Evolutionary conservation across 2,113 vertebrate species (phyloP), one percentile per base, ranked within the genome.

Genomic region (Xenotilapia flavipinnis): DNA sequence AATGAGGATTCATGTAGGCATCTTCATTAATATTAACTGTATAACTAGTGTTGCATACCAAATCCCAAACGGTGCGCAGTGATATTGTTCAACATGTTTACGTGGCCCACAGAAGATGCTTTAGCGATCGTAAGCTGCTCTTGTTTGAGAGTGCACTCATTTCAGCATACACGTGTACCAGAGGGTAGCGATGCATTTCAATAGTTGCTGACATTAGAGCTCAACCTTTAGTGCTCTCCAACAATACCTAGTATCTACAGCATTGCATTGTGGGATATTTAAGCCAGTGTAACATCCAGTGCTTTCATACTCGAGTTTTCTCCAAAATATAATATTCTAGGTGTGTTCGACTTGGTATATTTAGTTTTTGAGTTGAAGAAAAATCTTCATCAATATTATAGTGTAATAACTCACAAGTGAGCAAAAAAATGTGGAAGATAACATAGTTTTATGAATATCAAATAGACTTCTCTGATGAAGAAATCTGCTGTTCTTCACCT

Each of bases 251-350:
- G n/a, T 14, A n/a, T n/a, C 28, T 7, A 10, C 31, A 65, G 36
- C 38, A 70, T 70, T 70, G 36, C 38, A 45, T 73, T 73, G 38
- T 73, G 65, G n/a, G 65, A 6, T 42, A 73, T 73, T 73, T 73
- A 73, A 42, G 3, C 36, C 3, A 68, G 36, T 40, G 0, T 68
- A 68, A 13, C 38, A 70, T 70, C 38, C 65, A 23, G 38, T 70
- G 38, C 38, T 23, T 26, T 23, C 12, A 70, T 70, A 4, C 5
- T 14, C 0, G 2, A 23, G n/a, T 15, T 14, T 42, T 15, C 36
- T 21, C 38, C 36, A 8, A 42, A 42, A 23, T 23, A 42, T 40
- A 68, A 23, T 42, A 42, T 15, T 70, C 38, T 70, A 15, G 36
- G 12, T 42, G 5, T 9, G 13, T 70, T 21, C 3, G 3, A 70